Percentiles rank a stretch among this genome's conserved stretches.
Evolutionary conservation across 2,888 invertebrate species (phyloP).

Genomic region (Nycteola revayana): DNA sequence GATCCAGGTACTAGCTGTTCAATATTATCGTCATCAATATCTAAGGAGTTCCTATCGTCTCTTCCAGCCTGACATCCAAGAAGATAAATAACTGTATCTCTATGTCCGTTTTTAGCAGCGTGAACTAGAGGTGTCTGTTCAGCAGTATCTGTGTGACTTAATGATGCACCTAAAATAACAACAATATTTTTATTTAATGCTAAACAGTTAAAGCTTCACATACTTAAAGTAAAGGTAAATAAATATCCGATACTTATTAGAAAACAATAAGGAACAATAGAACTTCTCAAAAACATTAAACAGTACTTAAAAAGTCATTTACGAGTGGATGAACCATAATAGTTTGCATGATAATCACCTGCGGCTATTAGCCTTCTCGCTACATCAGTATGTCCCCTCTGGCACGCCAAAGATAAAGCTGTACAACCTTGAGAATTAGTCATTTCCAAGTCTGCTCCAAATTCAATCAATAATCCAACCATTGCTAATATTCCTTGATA

Average conservation of each 20-base stretch:
- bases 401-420: constrained; percentile 92
- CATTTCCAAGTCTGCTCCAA: constrained; percentile 93
- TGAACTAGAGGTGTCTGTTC: constrained; percentile 94
- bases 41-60: constrained; percentile 86
- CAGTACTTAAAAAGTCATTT: background rate
- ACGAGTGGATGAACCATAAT: background rate
- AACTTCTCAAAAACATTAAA: background rate
- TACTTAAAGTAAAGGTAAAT: no score
- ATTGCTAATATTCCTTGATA: constrained; percentile 96
- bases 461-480: constrained; percentile 91
- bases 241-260: no score
- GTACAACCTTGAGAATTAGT: constrained; percentile 94
- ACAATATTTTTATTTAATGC: no score
- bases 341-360: no score
- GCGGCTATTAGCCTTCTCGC: constrained; percentile 87
- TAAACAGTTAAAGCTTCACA: no score
- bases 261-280: background rate
- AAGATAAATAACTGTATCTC: constrained; percentile 93
- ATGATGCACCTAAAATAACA: constrained; percentile 79
- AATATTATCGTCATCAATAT: constrained; percentile 75
- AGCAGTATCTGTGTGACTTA: constrained; percentile 90
- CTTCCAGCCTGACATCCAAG: constrained; percentile 86
- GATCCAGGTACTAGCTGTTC: constrained; percentile 89
- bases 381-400: constrained; percentile 93
- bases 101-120: constrained; percentile 93